Evolutionary conservation across 2,888 invertebrate species (phyloP).

Genomic region (Ormia ochracea): DNA sequence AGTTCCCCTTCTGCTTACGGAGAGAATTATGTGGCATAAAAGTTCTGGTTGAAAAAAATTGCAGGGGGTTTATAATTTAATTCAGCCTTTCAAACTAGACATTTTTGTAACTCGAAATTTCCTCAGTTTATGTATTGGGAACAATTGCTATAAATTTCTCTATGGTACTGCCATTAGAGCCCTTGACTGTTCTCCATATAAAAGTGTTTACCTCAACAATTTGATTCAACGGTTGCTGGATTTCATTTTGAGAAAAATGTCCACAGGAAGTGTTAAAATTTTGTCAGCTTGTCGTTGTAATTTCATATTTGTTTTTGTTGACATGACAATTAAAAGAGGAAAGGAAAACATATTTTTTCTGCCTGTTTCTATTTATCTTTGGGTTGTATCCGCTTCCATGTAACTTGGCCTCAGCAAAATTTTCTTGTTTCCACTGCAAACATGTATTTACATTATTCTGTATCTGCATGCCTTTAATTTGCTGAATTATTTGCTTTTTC

Average conservation of each 20-base stretch:
- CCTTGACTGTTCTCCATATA: too few species aligned
- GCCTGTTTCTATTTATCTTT: constrained; percentile 18
- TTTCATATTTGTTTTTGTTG: constrained; percentile 11
- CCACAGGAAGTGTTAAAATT: neutral
- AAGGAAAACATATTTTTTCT: neutral
- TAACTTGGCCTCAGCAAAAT: neutral
- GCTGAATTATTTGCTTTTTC: neutral
- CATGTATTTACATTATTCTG: neutral
- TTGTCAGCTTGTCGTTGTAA: neutral
- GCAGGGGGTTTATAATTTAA: too few species aligned
- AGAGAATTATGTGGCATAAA: too few species aligned
- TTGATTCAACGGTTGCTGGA: too few species aligned
- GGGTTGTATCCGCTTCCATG: neutral
- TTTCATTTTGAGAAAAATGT: neutral
- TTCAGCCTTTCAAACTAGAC: too few species aligned
- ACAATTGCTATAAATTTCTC: too few species aligned
- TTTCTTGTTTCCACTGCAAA: neutral
- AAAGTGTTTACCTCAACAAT: too few species aligned
- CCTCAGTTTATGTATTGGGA: too few species aligned
- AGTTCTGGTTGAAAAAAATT: too few species aligned
- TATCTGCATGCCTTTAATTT: neutral
- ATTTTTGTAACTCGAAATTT: too few species aligned
- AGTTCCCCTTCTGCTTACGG: too few species aligned
- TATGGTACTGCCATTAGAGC: too few species aligned
- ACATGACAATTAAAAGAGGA: constrained; percentile 4